These are phyloP conservation scores for Caerostris darwini DNA, from an alignment of 1,140 invertebrate genomes.

Conservation along the genomic window DNA sequence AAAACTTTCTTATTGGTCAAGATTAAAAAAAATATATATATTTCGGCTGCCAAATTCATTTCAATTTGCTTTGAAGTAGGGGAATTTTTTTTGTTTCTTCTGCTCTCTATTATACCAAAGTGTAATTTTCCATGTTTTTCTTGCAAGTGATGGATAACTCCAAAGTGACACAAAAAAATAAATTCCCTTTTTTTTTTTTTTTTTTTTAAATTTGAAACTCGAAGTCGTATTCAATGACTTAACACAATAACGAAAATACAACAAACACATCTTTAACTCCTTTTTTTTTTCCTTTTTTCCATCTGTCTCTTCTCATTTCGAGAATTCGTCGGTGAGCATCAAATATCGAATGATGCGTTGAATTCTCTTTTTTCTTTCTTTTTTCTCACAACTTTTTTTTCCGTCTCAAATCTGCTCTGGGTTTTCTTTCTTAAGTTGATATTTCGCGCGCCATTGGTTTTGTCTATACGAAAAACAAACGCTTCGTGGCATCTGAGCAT, in stretches of 20 bases:
- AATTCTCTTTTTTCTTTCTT: not conserved
- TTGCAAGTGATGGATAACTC: too few relatives aligned
- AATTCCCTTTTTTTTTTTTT: too few relatives aligned
- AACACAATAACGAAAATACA: not conserved
- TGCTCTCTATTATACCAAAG: too few relatives aligned
- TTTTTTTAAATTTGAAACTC: not conserved
- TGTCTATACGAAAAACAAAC: constrained; percentile 19
- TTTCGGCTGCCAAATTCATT: too few relatives aligned
- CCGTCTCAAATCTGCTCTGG: not conserved
- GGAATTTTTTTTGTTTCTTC: too few relatives aligned
- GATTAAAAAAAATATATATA: too few relatives aligned
- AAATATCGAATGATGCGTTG: not conserved
- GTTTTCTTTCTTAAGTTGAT: not conserved
- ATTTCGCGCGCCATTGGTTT: constrained; percentile 59
- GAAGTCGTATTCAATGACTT: not conserved
- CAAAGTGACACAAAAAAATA: too few relatives aligned
- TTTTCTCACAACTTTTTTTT: not conserved
- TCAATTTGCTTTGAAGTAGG: too few relatives aligned
- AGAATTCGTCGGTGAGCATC: not conserved
- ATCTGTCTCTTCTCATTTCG: not conserved
- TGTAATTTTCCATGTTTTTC: too few relatives aligned
- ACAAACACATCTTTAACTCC: not conserved
- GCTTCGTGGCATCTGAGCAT: not conserved
- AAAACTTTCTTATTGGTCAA: too few relatives aligned
- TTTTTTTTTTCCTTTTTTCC: not conserved